Percentiles rank a stretch among this genome's conserved stretches.
phyloP scores from a whole-genome alignment of 1,140 invertebrate genomes.

The Anastatus disparis region DNA sequence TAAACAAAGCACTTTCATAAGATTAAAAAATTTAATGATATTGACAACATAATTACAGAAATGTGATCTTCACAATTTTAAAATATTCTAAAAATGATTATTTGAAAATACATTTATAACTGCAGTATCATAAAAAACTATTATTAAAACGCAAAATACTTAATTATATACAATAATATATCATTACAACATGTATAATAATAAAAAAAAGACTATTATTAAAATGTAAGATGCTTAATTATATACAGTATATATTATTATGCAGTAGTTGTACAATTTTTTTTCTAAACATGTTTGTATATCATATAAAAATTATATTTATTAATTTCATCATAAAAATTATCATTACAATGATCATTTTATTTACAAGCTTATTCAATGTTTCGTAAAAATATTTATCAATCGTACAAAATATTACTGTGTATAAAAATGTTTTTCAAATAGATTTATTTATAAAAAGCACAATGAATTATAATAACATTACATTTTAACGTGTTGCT shows the following conservation, averaged over 20 bases:
- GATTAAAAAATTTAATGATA: too few species aligned
- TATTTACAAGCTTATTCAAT: not conserved
- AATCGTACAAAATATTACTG: not conserved
- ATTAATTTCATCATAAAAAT: not conserved
- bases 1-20: too few species aligned
- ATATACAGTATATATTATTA: slow-evolving; percentile 11
- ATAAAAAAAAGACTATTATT: slow-evolving; percentile 2
- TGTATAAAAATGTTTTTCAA: not conserved
- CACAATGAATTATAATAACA: slow-evolving; percentile 25
- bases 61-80: too few species aligned
- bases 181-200: too few species aligned
- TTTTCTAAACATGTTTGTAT: slow-evolving; percentile 6
- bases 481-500: not conserved
- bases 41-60: too few species aligned
- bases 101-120: too few species aligned
- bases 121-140: too few species aligned
- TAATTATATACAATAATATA: too few species aligned
- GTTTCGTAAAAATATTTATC: not conserved
- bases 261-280: not conserved
- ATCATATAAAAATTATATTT: slow-evolving; percentile 9
- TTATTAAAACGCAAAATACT: too few species aligned
- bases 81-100: too few species aligned
- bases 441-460: too few species aligned
- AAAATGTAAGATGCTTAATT: not conserved
- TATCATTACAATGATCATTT: not conserved